Conservation (phyloP, 2,797 vertebrate genomes). For the Petrocephalus schoutedeni region DNA sequence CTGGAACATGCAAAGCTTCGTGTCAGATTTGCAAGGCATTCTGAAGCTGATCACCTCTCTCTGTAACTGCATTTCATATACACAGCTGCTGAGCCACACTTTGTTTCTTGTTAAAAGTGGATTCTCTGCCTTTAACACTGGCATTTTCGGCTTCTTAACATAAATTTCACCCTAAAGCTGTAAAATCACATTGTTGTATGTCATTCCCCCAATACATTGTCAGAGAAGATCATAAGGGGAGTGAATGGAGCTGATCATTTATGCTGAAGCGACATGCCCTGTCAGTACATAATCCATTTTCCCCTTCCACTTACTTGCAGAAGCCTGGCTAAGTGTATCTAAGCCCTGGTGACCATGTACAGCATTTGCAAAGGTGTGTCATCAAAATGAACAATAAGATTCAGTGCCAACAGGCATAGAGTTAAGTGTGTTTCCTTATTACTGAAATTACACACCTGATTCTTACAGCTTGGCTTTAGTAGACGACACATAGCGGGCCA, state of each 20-base stretch:
- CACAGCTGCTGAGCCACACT: neutral
- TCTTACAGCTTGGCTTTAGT: neutral
- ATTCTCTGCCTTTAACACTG: neutral
- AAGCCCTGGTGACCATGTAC: neutral
- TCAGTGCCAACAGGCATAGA: neutral
- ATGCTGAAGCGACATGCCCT: neutral
- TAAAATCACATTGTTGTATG: neutral
- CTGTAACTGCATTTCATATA: neutral
- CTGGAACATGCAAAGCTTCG: neutral
- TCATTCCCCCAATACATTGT: neutral
- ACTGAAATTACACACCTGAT: neutral
- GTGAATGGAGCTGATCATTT: neutral
- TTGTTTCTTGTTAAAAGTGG: neutral
- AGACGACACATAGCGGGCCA: neutral
- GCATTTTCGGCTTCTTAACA: neutral
- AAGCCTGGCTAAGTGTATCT: neutral
- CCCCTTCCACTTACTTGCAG: neutral
- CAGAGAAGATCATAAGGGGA: neutral
- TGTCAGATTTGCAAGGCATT: neutral
- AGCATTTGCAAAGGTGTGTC: neutral
- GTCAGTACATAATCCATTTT: neutral
- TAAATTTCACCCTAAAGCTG: neutral
- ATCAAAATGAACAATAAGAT: neutral
- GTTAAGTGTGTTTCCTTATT: neutral
- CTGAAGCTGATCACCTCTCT: neutral